Evolutionary conservation across 2,113 vertebrate genomes (phyloP), one percentile per base, ranked within the genome.

Genomic region (Anarhynchus alexandrinus): DNA sequence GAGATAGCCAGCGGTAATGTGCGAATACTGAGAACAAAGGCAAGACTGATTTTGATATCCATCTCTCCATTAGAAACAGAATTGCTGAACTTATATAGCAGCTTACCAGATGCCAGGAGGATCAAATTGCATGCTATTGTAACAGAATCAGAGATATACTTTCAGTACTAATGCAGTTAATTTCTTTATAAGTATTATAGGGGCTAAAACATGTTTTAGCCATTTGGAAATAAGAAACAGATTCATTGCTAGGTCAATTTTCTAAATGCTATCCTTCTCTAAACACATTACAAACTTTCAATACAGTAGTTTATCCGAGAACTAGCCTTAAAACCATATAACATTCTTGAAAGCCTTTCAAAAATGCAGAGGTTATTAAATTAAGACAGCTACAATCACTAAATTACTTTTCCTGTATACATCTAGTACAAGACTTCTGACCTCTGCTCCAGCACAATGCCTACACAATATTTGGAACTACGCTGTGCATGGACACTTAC

Each of bases 211-310:
- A 59, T 42, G n/a, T 71, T 97, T 89, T 72, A 74, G 86, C 85
- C 81, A 54, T 90, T 93, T 91, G 59, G 83, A 93, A 91, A 86
- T 93, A 80, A 13, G 76, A 93, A 96, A 67, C 52, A 78, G 59
- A 87, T 73, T 71, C 62, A 86, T 64, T 83, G 52, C 36, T 82
- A 69, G 81, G 58, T 66, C 87, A 87, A 87, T 96, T 93, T 90
- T 91, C 87, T 94, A 91, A 73, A 74, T 59, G 55, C 40, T 85
- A 29, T 88, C 23, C 54, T 88, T 88, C 65, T 88, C 55, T 93
- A 97, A 94, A 92, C 34, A 74, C 49, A 94, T 94, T 93, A 88
- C 40, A 86, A 89, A 94, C 54, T 89, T 94, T 38, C 66, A 79
- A 40, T 76, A 59, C 1, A 2, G 49, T 78, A 73, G 49, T 77